These are phyloP conservation scores for Danionella cerebrum DNA, from an alignment of 2,113 vertebrate genomes.

Conservation along the genomic window DNA sequence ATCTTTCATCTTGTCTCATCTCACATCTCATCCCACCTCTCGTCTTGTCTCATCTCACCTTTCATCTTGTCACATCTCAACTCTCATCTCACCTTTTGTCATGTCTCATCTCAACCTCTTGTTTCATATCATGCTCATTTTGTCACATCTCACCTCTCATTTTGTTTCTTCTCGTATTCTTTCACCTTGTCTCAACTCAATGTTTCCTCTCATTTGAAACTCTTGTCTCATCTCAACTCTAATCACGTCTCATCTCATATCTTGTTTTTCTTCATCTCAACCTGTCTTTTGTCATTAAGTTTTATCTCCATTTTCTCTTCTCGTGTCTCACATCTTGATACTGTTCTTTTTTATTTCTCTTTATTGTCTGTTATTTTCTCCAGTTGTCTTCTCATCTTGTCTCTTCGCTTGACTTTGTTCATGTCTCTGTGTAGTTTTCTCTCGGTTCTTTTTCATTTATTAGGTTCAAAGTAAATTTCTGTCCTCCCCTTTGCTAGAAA, in stretches of 20 bases:
- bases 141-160: neutral
- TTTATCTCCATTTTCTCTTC: neutral
- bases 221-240: no score
- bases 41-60: no score
- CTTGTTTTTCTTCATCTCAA: no score
- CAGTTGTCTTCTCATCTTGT: neutral
- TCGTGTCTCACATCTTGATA: neutral
- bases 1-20: neutral
- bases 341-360: neutral
- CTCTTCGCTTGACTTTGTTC: neutral
- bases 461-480: no score
- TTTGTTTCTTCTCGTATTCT: neutral
- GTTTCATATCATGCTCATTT: no score
- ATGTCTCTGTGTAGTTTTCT: neutral
- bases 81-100: neutral
- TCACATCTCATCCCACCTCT: no score
- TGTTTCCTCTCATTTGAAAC: no score
- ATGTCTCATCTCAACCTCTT: neutral
- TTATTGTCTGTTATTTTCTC: neutral
- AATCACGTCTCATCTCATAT: no score
- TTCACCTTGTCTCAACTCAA: no score
- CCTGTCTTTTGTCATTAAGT: no score
- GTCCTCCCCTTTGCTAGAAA: no score
- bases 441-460: slow-evolving; percentile 1
- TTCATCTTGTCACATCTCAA: no score